Base-by-base conservation (phyloP, 2,888 invertebrate species). In the Drosophila prostipennis region DNA sequence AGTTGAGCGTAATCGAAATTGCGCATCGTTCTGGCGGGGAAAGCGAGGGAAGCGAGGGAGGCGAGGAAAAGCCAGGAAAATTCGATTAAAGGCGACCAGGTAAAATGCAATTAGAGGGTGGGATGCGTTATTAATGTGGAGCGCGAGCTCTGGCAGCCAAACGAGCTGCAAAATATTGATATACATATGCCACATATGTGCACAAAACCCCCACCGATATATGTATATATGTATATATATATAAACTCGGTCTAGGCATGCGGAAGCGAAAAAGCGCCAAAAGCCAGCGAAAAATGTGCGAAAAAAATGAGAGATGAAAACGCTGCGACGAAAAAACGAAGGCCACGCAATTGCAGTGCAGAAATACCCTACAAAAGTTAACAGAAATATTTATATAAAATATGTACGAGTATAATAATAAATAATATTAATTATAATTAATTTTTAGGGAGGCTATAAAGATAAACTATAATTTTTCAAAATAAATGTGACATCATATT, bases 71-170 rank as follows among this genome's bases (percentile, higher is more conserved):
- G 29, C 16, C n/a, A 1, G 46, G 53, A 55, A 64, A 83, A 81
- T 83, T 85, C 83, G 85, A 84, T 84, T 81, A 84, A 71, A 83
- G 77, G 80, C 76, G 76, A 61, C 59, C 59, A 32, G 37, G 55
- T 68, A 64, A 90, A 91, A 88, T 84, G 90, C 91, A 91, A 91
- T 91, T 91, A 91, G 91, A 90, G 91, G 91, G 91, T 91, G 91
- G 91, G 70, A 91, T 91, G 91, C 91, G 90, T 91, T 91, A 91
- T 90, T 91, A 90, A 90, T 91, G 90, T 90, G 85, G 89, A 90
- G 89, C 90, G 82, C 60, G 48, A 46, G 37, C 40, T 48, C 48
- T 36, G 32, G 36, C 48, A 65, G 75, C 75, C 23, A 34, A 64
- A 57, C 64, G 23, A 68, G 60, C 54, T 55, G 51, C 29, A 57